These are phyloP conservation scores for Serranus cabrilla DNA, from an alignment of 2,797 vertebrate genomes.

Conservation along the genomic window DNA sequence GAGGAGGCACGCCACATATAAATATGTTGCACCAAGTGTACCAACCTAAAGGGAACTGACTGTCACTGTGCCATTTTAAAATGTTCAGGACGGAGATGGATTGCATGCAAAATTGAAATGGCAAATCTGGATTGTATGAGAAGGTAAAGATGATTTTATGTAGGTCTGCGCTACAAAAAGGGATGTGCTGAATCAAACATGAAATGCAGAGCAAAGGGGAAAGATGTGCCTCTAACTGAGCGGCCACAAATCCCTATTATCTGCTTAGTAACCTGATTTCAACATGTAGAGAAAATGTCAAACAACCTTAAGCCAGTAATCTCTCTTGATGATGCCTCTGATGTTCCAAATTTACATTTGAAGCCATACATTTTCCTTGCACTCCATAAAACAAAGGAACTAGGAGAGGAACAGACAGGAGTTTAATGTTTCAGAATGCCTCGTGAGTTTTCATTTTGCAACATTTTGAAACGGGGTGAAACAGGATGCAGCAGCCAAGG, in stretches of 20 bases:
- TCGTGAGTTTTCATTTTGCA: slow-evolving; percentile 40
- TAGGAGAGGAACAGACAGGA: slow-evolving; percentile 3
- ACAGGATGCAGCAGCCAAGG: slow-evolving; percentile 19
- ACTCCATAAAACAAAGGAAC: slow-evolving; percentile 20
- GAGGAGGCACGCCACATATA: neutral
- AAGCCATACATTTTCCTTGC: neutral
- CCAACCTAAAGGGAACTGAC: neutral
- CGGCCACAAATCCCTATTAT: slow-evolving; percentile 30
- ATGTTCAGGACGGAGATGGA: slow-evolving; percentile 18
- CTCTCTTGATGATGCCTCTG: slow-evolving; percentile 5
- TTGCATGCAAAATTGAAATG: slow-evolving; percentile 34
- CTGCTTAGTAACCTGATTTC: slow-evolving; percentile 35
- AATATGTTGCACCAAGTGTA: neutral
- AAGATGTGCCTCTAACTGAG: slow-evolving; percentile 6
- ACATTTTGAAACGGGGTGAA: slow-evolving; percentile 41
- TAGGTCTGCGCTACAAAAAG: neutral
- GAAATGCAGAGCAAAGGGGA: slow-evolving; percentile 13
- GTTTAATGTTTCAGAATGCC: slow-evolving; percentile 23
- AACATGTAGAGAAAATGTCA: slow-evolving; percentile 12
- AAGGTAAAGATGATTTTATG: slow-evolving; percentile 31
- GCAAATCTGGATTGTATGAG: slow-evolving; percentile 30
- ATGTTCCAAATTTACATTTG: slow-evolving; percentile 29
- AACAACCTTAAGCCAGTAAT: slow-evolving; percentile 32
- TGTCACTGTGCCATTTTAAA: slow-evolving; percentile 30
- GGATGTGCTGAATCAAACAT: slow-evolving; percentile 23